Conservation (phyloP, 2,888 invertebrate genomes). For the Andrena flavipes region DNA sequence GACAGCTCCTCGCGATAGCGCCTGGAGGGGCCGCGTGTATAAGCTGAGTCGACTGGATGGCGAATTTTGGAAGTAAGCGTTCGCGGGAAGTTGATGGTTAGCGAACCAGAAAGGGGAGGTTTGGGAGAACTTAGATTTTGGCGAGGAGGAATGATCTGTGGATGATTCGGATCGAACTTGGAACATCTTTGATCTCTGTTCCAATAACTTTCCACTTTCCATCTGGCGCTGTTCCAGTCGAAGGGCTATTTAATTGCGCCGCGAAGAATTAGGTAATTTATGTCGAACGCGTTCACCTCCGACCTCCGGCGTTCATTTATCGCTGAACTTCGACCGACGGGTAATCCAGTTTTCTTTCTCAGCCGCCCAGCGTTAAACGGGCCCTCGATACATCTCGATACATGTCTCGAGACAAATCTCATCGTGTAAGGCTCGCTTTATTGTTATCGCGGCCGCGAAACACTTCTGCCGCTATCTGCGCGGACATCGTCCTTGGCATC, state of each 20-base stretch:
- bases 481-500: slow-evolving; percentile 17
- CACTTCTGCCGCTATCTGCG: not conserved
- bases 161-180: no score
- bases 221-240: no score
- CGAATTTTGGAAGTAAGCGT: not conserved
- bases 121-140: no score
- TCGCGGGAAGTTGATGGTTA: no score
- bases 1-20: not conserved
- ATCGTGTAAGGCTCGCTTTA: no score
- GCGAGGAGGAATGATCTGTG: no score
- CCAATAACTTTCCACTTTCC: no score
- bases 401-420: no score
- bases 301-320: not conserved
- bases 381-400: no score
- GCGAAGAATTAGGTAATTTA: not conserved
- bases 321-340: not conserved
- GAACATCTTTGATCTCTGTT: no score
- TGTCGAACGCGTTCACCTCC: not conserved
- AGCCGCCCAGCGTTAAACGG: no score
- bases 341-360: not conserved
- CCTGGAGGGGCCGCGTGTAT: not conserved
- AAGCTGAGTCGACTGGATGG: not conserved
- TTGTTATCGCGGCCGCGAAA: slow-evolving; percentile 16
- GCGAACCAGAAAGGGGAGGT: no score
- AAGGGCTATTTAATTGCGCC: not conserved